Conservation (phyloP, 2,888 invertebrate species). For the Calameuta filiformis region DNA sequence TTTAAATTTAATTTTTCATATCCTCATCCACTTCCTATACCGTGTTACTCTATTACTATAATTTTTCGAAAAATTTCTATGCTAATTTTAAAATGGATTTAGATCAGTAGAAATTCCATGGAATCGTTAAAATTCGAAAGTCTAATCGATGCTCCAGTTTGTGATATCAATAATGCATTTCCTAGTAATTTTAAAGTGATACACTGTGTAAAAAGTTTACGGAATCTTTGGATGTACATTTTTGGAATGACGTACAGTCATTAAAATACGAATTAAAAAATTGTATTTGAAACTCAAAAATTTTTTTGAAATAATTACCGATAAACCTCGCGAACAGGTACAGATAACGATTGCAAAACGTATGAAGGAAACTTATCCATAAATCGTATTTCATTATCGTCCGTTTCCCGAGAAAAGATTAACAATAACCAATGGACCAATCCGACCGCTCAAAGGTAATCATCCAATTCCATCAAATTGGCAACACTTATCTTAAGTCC, state of each 20-base stretch:
- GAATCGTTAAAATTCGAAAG: neutral
- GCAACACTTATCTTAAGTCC: neutral
- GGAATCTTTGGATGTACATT: no score
- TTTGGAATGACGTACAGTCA: neutral
- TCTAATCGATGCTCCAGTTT: neutral
- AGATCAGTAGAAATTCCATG: neutral
- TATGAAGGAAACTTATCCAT: neutral
- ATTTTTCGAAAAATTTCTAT: no score
- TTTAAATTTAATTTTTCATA: neutral
- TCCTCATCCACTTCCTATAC: neutral
- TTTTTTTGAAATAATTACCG: neutral
- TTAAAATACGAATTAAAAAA: neutral
- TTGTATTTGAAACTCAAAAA: neutral
- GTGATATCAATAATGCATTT: neutral
- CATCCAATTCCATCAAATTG: neutral
- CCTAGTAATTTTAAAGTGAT: neutral
- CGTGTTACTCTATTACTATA: rapidly evolving
- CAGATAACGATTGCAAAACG: neutral
- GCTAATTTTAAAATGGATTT: neutral
- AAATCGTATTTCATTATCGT: neutral
- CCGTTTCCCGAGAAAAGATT: neutral
- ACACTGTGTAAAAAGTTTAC: neutral
- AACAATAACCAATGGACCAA: neutral
- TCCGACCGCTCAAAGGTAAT: neutral
- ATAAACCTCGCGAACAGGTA: neutral